Conservation (phyloP, 2,797 vertebrate species). For the Oryzias sinensis region DNA sequence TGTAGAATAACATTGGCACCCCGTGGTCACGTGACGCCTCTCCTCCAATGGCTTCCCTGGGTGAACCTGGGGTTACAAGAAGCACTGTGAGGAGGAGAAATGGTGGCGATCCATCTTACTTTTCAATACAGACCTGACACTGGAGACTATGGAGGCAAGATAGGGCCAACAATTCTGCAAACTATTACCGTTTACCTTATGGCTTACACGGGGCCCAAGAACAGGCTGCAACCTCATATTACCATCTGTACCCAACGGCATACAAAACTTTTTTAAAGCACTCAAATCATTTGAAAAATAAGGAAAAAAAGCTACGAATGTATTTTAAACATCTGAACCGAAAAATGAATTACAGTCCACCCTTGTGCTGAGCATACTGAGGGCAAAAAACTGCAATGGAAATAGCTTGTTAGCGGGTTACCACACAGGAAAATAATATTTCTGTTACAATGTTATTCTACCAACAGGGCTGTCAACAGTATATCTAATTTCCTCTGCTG, state of each 20-base stretch:
- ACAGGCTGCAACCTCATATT: slow-evolving; percentile 63
- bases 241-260: slow-evolving; percentile 68
- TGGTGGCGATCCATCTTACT: slow-evolving; percentile 99
- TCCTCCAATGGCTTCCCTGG: slow-evolving; percentile 96
- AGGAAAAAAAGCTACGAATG: slow-evolving; percentile 26
- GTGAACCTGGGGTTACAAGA: slow-evolving; percentile 92
- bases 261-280: slow-evolving; percentile 47
- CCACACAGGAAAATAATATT: slow-evolving; percentile 56
- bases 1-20: slow-evolving; percentile 99
- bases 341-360: slow-evolving; percentile 7
- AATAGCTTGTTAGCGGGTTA: slow-evolving; percentile 47
- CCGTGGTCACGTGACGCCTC: slow-evolving; percentile 96
- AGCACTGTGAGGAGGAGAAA: slow-evolving; percentile 90
- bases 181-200: slow-evolving; percentile 83
- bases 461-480: slow-evolving; percentile 54
- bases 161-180: slow-evolving; percentile 91
- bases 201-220: slow-evolving; percentile 69
- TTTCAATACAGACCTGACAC: slow-evolving; percentile 98
- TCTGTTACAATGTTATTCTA: slow-evolving; percentile 56
- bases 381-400: slow-evolving; percentile 9
- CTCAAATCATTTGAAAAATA: slow-evolving; percentile 40
- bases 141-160: slow-evolving; percentile 92
- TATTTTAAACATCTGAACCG: slow-evolving; percentile 1
- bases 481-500: slow-evolving; percentile 40
- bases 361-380: slow-evolving; percentile 5